These are phyloP conservation scores for Podarcis siculus DNA, from an alignment of 2,797 vertebrate species.

Conservation along the genomic window DNA sequence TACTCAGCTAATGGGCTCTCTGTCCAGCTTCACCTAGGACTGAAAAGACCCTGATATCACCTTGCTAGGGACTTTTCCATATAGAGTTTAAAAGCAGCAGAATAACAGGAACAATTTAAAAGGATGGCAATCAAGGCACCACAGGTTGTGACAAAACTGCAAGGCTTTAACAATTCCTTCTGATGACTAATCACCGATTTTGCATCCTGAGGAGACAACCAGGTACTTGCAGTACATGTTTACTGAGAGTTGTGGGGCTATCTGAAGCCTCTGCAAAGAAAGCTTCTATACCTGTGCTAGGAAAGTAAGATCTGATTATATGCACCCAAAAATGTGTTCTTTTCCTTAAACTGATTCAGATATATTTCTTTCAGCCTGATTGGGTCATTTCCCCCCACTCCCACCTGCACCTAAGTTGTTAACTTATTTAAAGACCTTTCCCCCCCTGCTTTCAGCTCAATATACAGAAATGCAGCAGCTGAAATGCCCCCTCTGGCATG, in stretches of 20 bases:
- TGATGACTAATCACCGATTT: neutral
- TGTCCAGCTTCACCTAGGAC: neutral
- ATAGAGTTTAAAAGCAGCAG: neutral
- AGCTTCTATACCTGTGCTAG: neutral
- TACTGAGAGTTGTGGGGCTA: neutral
- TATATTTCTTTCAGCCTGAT: neutral
- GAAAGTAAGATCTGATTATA: neutral
- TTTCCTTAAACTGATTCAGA: neutral
- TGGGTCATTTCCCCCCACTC: neutral
- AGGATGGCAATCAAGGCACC: neutral
- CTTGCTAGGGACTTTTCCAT: neutral
- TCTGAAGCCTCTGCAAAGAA: neutral
- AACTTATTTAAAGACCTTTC: neutral
- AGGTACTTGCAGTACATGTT: neutral
- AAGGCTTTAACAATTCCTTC: neutral
- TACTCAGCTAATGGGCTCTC: neutral
- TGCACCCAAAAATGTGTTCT: neutral
- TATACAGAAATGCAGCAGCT: neutral
- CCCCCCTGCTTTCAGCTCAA: neutral
- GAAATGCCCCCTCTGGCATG: neutral
- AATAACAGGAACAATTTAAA: fast-evolving
- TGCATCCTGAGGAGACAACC: neutral
- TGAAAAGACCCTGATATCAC: neutral
- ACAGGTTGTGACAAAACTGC: neutral
- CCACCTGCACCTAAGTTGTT: neutral